phyloP scores from a whole-genome alignment of 2,888 invertebrate genomes.

The Mamestra brassicae region DNA sequence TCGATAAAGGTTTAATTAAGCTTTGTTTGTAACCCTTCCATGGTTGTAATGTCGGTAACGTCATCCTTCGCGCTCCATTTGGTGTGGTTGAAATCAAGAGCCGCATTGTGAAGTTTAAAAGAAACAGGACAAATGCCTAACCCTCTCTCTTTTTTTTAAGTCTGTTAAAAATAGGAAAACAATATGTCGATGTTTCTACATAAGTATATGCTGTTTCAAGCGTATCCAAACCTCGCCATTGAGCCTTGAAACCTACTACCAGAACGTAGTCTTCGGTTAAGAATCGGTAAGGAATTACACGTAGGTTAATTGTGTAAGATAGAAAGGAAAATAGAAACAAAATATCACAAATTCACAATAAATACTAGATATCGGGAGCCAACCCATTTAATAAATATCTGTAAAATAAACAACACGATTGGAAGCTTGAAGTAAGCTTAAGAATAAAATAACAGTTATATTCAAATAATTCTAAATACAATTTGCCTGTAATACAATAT shows the following conservation, averaged over 20 bases:
- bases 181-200: no score
- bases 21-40: neutral
- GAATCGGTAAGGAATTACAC: no score
- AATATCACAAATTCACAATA: neutral
- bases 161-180: no score
- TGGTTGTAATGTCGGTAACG: neutral
- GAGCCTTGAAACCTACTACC: no score
- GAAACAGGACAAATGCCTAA: no score
- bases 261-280: no score
- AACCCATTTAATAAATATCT: neutral
- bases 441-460: neutral
- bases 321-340: neutral
- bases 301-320: neutral
- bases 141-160: no score
- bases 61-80: no score
- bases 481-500: conserved; percentile 1
- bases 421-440: neutral
- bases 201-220: no score
- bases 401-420: neutral
- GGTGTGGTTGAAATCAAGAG: no score
- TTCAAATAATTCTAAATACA: conserved; percentile 4
- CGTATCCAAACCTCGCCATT: no score
- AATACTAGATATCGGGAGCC: neutral
- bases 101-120: no score
- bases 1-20: neutral